These are phyloP conservation scores for Muntiacus reevesi DNA, from an alignment of 2,113 vertebrate species.

Conservation along the genomic window DNA sequence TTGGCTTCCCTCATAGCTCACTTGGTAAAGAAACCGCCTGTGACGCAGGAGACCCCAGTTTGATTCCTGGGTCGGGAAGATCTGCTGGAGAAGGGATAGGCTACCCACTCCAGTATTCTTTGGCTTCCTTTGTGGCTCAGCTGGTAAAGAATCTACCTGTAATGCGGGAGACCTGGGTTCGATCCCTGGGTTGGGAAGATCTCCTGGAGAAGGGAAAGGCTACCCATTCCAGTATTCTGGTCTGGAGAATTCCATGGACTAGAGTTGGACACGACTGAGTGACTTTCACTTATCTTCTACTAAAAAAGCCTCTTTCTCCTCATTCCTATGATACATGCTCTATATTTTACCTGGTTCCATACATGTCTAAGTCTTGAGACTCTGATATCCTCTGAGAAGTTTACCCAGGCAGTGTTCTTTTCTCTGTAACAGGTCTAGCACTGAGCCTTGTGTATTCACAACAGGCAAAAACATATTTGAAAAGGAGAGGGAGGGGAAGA, in stretches of 20 bases:
- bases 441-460: accelerated
- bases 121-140: not conserved
- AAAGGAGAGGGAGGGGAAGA: not conserved
- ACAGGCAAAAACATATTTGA: not conserved
- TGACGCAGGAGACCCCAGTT: not conserved
- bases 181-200: not conserved
- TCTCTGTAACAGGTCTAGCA: not conserved
- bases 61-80: not conserved
- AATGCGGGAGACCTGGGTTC: not conserved
- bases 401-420: not conserved
- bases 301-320: not conserved
- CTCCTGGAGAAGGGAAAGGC: not conserved
- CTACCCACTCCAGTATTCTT: not conserved
- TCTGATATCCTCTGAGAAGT: not conserved
- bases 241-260: not conserved
- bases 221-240: not conserved
- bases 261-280: not conserved
- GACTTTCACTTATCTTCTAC: not conserved
- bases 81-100: not conserved
- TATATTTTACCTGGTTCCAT: not conserved
- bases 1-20: not conserved
- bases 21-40: not conserved
- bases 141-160: not conserved
- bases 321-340: not conserved
- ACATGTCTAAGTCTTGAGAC: not conserved